These are phyloP conservation scores for Podarcis muralis DNA, from an alignment of 2,113 vertebrate species.

Conservation along the genomic window DNA sequence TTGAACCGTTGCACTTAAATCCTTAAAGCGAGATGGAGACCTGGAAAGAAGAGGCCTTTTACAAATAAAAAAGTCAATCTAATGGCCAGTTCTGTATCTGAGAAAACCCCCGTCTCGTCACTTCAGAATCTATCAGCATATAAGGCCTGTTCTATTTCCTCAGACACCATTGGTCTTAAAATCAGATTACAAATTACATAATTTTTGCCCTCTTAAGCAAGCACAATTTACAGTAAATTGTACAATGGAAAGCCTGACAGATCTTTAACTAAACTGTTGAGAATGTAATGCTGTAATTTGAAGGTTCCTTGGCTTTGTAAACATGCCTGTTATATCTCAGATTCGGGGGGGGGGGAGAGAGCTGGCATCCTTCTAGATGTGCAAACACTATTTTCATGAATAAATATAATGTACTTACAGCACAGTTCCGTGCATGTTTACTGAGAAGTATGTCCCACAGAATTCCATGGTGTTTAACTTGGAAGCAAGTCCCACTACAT, in stretches of 20 bases:
- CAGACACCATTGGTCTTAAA: neutral
- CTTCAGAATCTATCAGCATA: neutral
- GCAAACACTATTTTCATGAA: neutral
- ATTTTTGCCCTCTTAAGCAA: neutral
- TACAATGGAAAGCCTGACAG: neutral
- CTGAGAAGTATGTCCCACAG: too few species aligned
- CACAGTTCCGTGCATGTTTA: too few species aligned
- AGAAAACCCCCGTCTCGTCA: conserved; percentile 8
- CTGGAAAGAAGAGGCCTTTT: neutral
- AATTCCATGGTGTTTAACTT: neutral
- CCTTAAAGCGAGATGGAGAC: conserved; percentile 30
- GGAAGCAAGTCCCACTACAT: too few species aligned
- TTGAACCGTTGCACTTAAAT: conserved; percentile 37
- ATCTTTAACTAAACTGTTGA: neutral
- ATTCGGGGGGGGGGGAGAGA: neutral
- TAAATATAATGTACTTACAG: neutral
- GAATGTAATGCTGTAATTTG: neutral
- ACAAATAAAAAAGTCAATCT: conserved; percentile 12
- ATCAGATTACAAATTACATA: neutral
- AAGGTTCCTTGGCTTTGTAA: neutral
- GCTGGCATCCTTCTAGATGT: neutral
- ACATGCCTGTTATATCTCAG: neutral
- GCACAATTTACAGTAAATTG: neutral
- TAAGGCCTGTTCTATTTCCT: conserved; percentile 24
- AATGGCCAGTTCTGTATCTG: conserved; percentile 5